Evolutionary conservation across 2,113 vertebrate species (phyloP), one percentile per base, ranked within the genome.

Genomic region (Megaceryle torquata): DNA sequence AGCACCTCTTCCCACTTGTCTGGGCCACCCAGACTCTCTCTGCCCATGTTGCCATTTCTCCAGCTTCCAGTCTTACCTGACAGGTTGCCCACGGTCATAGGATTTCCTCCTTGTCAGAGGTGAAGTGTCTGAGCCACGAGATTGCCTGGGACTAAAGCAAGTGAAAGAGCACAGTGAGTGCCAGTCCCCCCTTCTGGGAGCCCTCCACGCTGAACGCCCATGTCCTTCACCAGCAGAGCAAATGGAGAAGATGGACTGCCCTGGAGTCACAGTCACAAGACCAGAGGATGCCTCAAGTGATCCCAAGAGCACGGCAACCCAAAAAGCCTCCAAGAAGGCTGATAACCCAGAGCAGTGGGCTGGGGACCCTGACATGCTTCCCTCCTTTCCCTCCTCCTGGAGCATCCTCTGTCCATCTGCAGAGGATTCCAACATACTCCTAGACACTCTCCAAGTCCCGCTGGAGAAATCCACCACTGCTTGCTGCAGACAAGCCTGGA

Each of bases 101-200:
- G 99, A 99, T 93, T 99, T 99, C 91, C 99, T 98, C 59, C 99
- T 97, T 5, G 98, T 99, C 93, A 99, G 96, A 3, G 99, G 99
- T 1, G 99, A 99, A 0, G 99, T 99, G 89, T 99, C 99, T 0
- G 98, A 97, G 46, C 98, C 98, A 24, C 99, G 98, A 69, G 99
- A 99, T 82, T 99, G 99, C 93, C 99, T 99, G 88, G 99, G 99
- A 96, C 99, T 99, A 92, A 86, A 95, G 68, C 53, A 61, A 89
- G 71, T 3, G 41, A 74, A 2, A 77, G 28, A 88, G 65, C 50
- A 67, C 7, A 68, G 77, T 91, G 77, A 48, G 72, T 69, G 31
- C 21, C 61, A 51, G 33, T 29, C 13, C 25, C n/a, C 20, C 10
- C 13, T 43, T 41, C 43, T 26, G 22, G 46, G 28, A n/a, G 9